Base-by-base conservation (phyloP, 1,140 invertebrate species). In the Ceratina japonica region DNA sequence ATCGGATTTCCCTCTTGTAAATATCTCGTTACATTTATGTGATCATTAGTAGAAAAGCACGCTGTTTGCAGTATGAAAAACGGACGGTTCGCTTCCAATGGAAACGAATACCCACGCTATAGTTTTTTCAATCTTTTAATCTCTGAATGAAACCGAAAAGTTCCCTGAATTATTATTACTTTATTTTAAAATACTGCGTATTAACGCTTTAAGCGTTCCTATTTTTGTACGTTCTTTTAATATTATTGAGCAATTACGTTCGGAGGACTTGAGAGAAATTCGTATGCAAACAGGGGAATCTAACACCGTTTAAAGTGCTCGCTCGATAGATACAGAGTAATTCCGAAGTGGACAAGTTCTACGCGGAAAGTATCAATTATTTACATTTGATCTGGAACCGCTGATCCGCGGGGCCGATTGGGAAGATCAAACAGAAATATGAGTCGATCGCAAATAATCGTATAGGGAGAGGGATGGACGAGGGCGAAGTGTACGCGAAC, bases 381-480 rank as follows among this genome's bases (percentile, higher is more conserved):
- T n/a, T 51, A 44, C 20, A 3, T 10, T 76, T 52, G 49, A 63
- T 13, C 37, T 18, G 13, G 49, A 64, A 22, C 22, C 13, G 44
- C 15, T 61, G 24, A 51, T 51, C 58, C 16, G 10, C 10, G 15
- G 22, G 44, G 16, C 8, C 20, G 20, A 56, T 20, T n/a, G 20
- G 15, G 0, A 13, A 27, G 22, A 63, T 62, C 31, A 72, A 78
- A 78, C 18, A 56, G 68, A 78, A 16, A 78, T 22, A 56, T 24
- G 51, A 78, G 52, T 58, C 24, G 8, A 64, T 15, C 12, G 68
- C n/a, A 78, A 78, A 78, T 72, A 81, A 24, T 31, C 16, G 10
- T 1, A 22, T 7, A 58, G 5, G n/a, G n/a, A n/a, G 12, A n/a
- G 16, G 20, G 66, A n/a, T 1, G 10, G 27, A 56, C 15, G 8